Percentiles rank a stretch among this genome's conserved stretches.
Evolutionary conservation across 2,797 vertebrate species (phyloP).

Genomic region (Euphonia xanthogaster): DNA sequence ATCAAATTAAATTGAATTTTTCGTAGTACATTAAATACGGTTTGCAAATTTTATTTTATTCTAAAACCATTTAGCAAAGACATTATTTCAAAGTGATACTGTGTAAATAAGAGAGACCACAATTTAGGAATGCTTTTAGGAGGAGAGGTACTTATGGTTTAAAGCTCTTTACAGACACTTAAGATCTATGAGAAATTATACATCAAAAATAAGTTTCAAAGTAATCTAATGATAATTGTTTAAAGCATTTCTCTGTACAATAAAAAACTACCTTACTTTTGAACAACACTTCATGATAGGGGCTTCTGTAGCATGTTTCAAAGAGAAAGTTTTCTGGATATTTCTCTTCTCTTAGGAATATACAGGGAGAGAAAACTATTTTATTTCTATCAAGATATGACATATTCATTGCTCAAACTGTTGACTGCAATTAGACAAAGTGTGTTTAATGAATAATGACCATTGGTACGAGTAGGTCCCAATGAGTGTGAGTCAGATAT

Average conservation of each 20-base stretch:
- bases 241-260: neutral
- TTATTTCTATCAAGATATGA: neutral
- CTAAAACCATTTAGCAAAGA: neutral
- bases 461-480: accelerated
- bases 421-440: neutral
- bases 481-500: neutral
- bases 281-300: neutral
- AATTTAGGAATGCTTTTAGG: neutral
- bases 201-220: neutral
- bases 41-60: neutral
- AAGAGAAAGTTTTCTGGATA: neutral
- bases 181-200: neutral
- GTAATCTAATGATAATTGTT: neutral
- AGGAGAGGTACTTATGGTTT: neutral
- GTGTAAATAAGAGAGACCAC: neutral
- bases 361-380: neutral
- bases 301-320: neutral
- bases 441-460: neutral
- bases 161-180: neutral
- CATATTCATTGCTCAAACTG: neutral
- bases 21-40: neutral
- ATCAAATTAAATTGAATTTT: neutral
- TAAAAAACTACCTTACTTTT: neutral
- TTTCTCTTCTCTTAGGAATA: neutral
- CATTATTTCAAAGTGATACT: neutral